Evolutionary conservation across 2,797 vertebrate species (phyloP), one percentile per base, ranked within the genome.

Genomic region (Paratrypauchen microcephalus): DNA sequence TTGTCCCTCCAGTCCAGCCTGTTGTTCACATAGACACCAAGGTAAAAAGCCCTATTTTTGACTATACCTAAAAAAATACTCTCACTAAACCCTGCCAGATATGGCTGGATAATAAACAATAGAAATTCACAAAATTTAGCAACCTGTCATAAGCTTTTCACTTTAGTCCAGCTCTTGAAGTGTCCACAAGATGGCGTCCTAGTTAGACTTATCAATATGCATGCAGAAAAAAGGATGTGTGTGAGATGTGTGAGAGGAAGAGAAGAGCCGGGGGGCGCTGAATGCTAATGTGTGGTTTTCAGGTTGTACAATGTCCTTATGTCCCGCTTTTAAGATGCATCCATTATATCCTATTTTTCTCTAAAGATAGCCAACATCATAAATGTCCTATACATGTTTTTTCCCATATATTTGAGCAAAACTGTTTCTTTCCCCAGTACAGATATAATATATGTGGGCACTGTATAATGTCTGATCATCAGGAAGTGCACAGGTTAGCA

Each of bases 171-270:
- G 50, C 56, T 72, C 9, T 65, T 52, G 16, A 78, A 80, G 78
- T 28, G 70, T 76, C 92, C 91, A 92, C 88, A 74, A 88, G 92
- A 80, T 91, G 92, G 87, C 78, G 85, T 81, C 82, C 70, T 80
- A 72, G 75, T 69, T 52, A 67, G 78, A 62, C 32, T 79, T 72
- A 85, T 87, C 81, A 87, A 68, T 73, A 87, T 87, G 78, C 81
- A 84, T 2, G 61, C 1, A 2, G 72, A 72, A 70, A 72, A 19
- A 56, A 68, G 73, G 4, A 68, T 68, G 5, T 71, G 19, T 71
- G 32, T 62, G 60, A 63, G 39, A 52, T 54, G 30, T 30, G 50
- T 56, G 56, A 32, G 67, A 72, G 61, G 60, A 58, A 80, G 71
- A 64, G 66, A 19, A 65, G 68, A 16, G 77, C 47, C 30, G 55